Evolutionary conservation across 2,113 vertebrate species (phyloP).

Genomic region (Eolophus roseicapilla): DNA sequence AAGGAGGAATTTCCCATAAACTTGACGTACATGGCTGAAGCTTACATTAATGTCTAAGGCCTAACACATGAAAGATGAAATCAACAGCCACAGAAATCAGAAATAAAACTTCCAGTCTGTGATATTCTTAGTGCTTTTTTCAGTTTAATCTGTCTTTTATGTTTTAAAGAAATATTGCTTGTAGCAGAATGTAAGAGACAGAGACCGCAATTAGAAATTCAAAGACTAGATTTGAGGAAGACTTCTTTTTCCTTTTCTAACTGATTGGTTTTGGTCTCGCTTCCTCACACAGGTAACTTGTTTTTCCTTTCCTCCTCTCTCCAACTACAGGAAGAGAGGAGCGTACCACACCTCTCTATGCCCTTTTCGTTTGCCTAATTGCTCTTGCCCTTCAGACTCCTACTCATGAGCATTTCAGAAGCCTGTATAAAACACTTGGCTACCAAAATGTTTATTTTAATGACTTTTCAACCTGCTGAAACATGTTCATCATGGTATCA

Average conservation of each 20-base stretch:
- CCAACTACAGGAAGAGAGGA: neutral
- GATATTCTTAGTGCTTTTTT: neutral
- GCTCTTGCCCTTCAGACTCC: neutral
- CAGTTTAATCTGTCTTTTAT: neutral
- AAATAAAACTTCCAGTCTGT: neutral
- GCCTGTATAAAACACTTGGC: neutral
- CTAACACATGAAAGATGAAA: neutral
- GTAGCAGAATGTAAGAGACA: neutral
- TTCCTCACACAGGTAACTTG: neutral
- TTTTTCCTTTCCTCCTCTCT: neutral
- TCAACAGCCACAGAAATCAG: neutral
- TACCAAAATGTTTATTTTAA: neutral
- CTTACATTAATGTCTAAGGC: neutral
- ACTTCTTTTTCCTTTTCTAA: neutral
- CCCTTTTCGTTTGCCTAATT: neutral
- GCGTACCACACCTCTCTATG: neutral
- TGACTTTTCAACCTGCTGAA: neutral
- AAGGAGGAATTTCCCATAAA: neutral
- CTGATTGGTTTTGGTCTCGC: neutral
- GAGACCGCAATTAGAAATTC: neutral
- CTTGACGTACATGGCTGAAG: neutral
- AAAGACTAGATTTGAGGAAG: neutral
- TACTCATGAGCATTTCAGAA: neutral
- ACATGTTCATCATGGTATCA: neutral
- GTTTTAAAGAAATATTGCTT: neutral